Percentiles rank a stretch among this genome's conserved stretches.
Conservation (phyloP, 2,113 vertebrate genomes). For the Malaclemys terrapin region DNA sequence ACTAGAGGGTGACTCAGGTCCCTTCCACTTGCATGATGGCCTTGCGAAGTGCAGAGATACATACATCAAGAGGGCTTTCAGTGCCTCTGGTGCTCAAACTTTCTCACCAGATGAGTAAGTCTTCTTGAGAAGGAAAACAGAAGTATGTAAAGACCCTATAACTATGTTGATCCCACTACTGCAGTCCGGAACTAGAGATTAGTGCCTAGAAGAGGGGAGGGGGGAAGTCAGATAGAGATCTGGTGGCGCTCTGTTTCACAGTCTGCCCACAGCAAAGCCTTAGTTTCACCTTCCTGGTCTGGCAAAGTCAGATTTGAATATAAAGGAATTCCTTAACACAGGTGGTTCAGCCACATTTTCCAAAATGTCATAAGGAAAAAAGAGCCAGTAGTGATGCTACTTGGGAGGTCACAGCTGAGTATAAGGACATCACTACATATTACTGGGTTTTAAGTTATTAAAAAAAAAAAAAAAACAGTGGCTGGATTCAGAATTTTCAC, state of each 20-base stretch:
- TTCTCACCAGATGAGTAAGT: background rate
- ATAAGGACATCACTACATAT: background rate
- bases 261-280: background rate
- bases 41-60: background rate
- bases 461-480: too few species aligned
- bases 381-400: background rate
- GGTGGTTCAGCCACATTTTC: background rate
- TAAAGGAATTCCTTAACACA: background rate
- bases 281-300: too few species aligned
- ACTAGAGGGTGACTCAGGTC: background rate
- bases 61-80: background rate
- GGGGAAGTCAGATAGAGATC: rapidly evolving
- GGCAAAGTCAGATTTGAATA: background rate
- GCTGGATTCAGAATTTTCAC: background rate
- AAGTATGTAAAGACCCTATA: background rate
- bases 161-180: background rate
- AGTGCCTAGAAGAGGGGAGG: background rate
- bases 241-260: background rate
- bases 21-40: background rate
- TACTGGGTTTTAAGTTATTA: background rate
- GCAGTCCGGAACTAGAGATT: background rate
- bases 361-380: background rate
- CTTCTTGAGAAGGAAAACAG: background rate
- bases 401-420: background rate
- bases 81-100: background rate